Conservation (phyloP, 2,888 invertebrate genomes). For the Ceramica pisi region DNA sequence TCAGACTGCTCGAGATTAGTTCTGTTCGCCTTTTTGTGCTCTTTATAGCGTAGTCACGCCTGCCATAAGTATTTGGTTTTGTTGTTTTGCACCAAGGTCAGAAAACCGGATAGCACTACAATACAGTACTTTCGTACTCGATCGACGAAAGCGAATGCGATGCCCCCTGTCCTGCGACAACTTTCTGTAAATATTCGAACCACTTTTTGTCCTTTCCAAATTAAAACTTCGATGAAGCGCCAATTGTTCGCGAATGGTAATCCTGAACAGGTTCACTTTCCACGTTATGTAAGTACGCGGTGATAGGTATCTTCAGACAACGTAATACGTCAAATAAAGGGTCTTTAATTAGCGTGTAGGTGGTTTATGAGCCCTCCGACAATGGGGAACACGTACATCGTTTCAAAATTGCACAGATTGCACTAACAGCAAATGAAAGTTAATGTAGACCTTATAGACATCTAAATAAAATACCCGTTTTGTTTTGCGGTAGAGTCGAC, state of each 20-base stretch:
- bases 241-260: slow-evolving; percentile 81
- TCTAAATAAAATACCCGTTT: slow-evolving; percentile 9
- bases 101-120: slow-evolving; percentile 82
- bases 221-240: slow-evolving; percentile 84
- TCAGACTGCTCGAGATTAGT: slow-evolving; percentile 76
- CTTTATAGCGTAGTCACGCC: slow-evolving; percentile 81
- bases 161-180: slow-evolving; percentile 85
- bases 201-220: slow-evolving; percentile 88
- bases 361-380: slow-evolving; percentile 71
- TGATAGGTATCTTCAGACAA: slow-evolving; percentile 72
- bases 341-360: slow-evolving; percentile 82
- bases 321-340: slow-evolving; percentile 80
- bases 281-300: slow-evolving; percentile 79
- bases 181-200: slow-evolving; percentile 86
- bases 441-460: slow-evolving; percentile 12
- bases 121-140: slow-evolving; percentile 85
- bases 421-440: slow-evolving; percentile 34
- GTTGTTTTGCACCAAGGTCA: slow-evolving; percentile 84
- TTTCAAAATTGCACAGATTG: slow-evolving; percentile 20
- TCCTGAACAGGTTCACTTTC: slow-evolving; percentile 85
- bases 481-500: slow-evolving; percentile 3
- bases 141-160: slow-evolving; percentile 87
- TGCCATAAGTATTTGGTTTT: slow-evolving; percentile 73
- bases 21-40: slow-evolving; percentile 81
- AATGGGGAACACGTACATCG: slow-evolving; percentile 50